Conservation (phyloP, 2,797 vertebrate genomes). For the Cottoperca gobio region DNA sequence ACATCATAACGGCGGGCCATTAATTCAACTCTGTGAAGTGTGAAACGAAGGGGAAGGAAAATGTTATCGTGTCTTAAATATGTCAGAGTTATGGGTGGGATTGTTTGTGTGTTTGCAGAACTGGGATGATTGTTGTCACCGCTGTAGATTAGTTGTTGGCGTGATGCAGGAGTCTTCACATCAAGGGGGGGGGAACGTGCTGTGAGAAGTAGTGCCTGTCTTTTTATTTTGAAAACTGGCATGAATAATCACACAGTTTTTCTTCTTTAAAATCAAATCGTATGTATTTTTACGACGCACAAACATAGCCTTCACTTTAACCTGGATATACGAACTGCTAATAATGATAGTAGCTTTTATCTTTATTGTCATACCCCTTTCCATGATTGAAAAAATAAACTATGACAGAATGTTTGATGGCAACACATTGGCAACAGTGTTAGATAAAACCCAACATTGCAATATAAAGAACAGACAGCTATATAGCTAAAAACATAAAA, state of each 20-base stretch:
- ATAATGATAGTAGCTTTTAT: no score
- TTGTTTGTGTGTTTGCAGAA: slow-evolving; percentile 45
- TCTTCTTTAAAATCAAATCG: neutral
- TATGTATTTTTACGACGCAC: no score
- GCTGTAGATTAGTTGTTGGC: slow-evolving; percentile 16
- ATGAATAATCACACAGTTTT: no score
- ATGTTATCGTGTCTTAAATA: slow-evolving; percentile 68
- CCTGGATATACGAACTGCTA: neutral
- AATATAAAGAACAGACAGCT: neutral
- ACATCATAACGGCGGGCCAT: slow-evolving; percentile 65
- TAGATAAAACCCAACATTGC: neutral
- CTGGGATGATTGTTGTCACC: slow-evolving; percentile 40
- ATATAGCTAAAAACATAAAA: no score
- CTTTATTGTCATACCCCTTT: neutral
- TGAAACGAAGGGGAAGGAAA: slow-evolving; percentile 55
- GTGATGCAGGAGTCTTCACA: neutral
- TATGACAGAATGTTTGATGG: neutral
- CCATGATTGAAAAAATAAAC: neutral
- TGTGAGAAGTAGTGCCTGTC: no score
- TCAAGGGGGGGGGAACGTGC: no score
- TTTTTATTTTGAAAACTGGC: slow-evolving; percentile 12
- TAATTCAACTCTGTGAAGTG: slow-evolving; percentile 60
- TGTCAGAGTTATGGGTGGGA: slow-evolving; percentile 38
- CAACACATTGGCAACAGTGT: neutral
- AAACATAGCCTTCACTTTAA: no score